Evolutionary conservation across 2,888 invertebrate species (phyloP), one percentile per base, ranked within the genome.

Genomic region (Thereva unica): DNA sequence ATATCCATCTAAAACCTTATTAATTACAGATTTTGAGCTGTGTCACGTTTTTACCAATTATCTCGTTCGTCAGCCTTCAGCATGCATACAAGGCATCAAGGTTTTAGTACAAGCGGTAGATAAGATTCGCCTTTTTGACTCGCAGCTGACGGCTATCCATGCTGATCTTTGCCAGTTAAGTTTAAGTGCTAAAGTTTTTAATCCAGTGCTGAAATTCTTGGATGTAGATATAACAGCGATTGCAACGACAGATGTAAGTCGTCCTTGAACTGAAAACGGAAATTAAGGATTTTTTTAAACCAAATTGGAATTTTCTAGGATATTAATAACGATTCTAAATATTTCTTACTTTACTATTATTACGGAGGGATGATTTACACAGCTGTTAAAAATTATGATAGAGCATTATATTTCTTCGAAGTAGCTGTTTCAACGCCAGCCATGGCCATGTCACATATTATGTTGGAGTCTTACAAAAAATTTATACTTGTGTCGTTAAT

Each of bases 331-430:
- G 81, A 81, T 74, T 76, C 82, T 59, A 81, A 81, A 75, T 91
- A 94, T 80, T 96, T 96, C 78, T 85, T 98, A 61, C 85, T 95
- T 0, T 97, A 95, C 80, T 97, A 94, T 78, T 97, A 97, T 80
- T 98, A 98, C 78, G 97, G 97, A 67, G 97, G 97, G 61, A 95
- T 97, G 94, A 94, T 97, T 73, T 97, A 96, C 80, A 89, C 95
- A 65, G 93, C 94, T 8, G 82, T 97, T 75, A 95, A 97, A 79
- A 93, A 95, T 76, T 94, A 92, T 78, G 93, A 95, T 73, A 85
- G 95, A 76, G 95, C 97, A 6, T 83, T 96, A 69, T 97, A 95
- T 81, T 97, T 95, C 82, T 95, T 94, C 81, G 97, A 97, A 87
- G 94, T 96, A 12, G 95, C 92, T 67, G 89, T 96, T 67, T 95